Evolutionary conservation across 2,797 vertebrate genomes (phyloP), one percentile per base, ranked within the genome.

Genomic region (Rhinogobio ventralis): DNA sequence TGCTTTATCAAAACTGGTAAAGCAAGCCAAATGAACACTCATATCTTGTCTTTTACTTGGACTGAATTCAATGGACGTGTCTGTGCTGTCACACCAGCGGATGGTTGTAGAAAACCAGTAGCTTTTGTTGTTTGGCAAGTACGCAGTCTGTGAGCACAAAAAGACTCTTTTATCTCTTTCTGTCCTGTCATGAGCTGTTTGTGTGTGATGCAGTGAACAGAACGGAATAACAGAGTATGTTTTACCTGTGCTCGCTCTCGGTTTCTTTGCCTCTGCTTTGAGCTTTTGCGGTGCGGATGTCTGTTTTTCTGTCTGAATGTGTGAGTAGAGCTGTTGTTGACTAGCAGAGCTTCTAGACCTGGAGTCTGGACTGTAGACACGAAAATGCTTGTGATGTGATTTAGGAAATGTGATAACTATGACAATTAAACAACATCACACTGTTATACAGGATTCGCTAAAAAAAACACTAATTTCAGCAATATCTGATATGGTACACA

Each of bases 131-230:
- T 77, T 78, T 49, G 28, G 49, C 17, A 30, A 83, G 72, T 39
- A 49, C 73, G 25, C 42, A 75, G 57, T 51, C 78, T 82, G 69
- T 25, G 71, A 83, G 73, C 82, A 84, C 74, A 71, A 78, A 84
- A 69, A 77, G 19, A 60, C 51, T 78, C 75, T 84, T 77, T 84
- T 51, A 84, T 84, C 74, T 79, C 36, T 49, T 25, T 84, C 51
- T 49, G 75, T 79, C 51, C 66, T 84, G 82, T 84, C 82, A 84
- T 46, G 64, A 71, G 66, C 82, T 33, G 82, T 79, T 71, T 79
- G 75, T 84, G 75, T 78, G 82, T 78, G 75, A 46, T 60, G 82
- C 51, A 69, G 67, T 78, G 71, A 79, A 84, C 66, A 33, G 49
- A 84, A 84, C 51, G 71, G 82, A 84, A 84, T 69, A 60, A 39